A percentile compares a stretch with the other conserved stretches of the same genome.
Evolutionary conservation across 1,140 invertebrate species (phyloP).

Genomic region (Geopemphigus sp.): DNA sequence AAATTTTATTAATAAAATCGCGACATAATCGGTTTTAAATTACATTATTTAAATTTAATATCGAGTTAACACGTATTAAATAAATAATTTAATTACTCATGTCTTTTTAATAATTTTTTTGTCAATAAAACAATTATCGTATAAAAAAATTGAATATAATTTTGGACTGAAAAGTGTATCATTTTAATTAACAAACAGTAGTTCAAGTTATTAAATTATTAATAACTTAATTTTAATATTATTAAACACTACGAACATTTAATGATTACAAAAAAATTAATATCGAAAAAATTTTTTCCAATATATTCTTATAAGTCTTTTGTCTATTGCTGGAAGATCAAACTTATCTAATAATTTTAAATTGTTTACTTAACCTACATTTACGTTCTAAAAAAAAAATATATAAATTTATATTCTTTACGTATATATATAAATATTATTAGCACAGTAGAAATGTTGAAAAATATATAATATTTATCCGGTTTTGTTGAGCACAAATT

Average conservation of each 20-base stretch:
- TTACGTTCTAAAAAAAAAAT: not conserved
- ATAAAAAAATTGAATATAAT: not conserved
- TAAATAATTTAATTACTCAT: too few species aligned
- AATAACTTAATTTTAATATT: too few species aligned
- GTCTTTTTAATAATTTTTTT: too few species aligned
- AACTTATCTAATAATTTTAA: not conserved
- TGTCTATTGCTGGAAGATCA: slow-evolving; percentile 7
- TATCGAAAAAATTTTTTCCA: not conserved
- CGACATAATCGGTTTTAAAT: too few species aligned
- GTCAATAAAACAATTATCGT: too few species aligned
- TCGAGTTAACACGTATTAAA: too few species aligned
- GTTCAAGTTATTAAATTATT: not conserved
- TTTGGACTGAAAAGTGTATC: not conserved
- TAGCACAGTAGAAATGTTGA: not conserved
- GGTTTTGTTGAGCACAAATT: slow-evolving; percentile 16
- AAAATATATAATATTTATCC: slow-evolving; percentile 15
- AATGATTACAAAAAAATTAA: not conserved
- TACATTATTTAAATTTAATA: too few species aligned
- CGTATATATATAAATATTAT: not conserved
- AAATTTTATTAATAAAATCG: too few species aligned
- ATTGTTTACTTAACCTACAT: not conserved
- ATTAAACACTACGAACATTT: not conserved
- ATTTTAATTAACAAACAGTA: not conserved
- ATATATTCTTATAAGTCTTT: slow-evolving; percentile 19
- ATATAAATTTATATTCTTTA: not conserved